A percentile compares a stretch with the other conserved stretches of the same genome.
These are phyloP conservation scores for Probaryconus sp. DNA, from an alignment of 1,140 invertebrate species.

Conservation along the genomic window DNA sequence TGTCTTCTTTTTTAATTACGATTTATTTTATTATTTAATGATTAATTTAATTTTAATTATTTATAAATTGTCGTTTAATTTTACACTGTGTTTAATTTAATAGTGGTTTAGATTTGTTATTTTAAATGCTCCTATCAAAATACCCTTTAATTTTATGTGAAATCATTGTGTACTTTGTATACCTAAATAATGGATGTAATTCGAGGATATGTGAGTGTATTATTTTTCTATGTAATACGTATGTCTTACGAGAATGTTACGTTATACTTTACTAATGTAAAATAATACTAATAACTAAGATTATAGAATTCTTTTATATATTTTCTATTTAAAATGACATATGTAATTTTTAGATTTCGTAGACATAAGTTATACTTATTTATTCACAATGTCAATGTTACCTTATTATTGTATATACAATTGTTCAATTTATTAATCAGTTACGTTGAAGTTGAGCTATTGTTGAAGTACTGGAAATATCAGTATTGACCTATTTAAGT, in stretches of 20 bases:
- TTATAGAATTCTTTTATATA: too few relatives aligned
- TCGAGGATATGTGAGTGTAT: conserved; percentile 72
- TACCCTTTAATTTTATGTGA: neutral
- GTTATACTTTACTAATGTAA: neutral
- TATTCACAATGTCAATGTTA: conserved; percentile 20
- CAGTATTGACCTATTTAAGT: conserved; percentile 44
- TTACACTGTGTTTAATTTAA: too few relatives aligned
- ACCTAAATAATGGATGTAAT: conserved; percentile 69
- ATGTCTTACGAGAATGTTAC: neutral
- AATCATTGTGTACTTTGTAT: neutral
- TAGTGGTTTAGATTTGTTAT: too few relatives aligned
- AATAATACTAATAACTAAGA: too few relatives aligned
- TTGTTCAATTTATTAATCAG: too few relatives aligned
- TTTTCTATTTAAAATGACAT: too few relatives aligned
- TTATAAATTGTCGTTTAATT: too few relatives aligned
- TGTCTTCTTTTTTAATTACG: too few relatives aligned
- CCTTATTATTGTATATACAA: too few relatives aligned
- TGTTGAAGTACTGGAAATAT: conserved; percentile 24
- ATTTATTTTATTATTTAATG: too few relatives aligned
- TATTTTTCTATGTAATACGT: neutral
- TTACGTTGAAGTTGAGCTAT: conserved; percentile 5
- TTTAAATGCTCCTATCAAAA: too few relatives aligned
- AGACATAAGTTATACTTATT: conserved; percentile 3
- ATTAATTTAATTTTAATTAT: too few relatives aligned
- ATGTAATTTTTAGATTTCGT: neutral